phyloP scores from a whole-genome alignment of 2,888 invertebrate species.

The Oligia strigilis region DNA sequence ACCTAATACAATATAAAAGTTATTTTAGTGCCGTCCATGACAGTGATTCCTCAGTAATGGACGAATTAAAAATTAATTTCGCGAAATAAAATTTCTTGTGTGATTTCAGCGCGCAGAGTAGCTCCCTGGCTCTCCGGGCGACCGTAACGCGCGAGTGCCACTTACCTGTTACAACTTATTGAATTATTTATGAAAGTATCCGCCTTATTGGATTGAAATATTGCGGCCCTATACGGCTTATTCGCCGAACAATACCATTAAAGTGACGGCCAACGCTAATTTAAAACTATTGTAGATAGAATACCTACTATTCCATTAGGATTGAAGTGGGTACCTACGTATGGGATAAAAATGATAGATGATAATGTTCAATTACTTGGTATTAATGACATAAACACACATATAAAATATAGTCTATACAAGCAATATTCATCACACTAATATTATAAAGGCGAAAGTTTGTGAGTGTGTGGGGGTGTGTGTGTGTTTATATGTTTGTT shows the following conservation, averaged over 20 bases:
- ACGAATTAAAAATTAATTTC: slow-evolving; percentile 84
- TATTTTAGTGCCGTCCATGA: slow-evolving; percentile 57
- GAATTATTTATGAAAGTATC: slow-evolving; percentile 90
- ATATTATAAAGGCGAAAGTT: too few relatives aligned
- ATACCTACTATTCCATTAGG: slow-evolving; percentile 15
- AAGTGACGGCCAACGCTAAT: slow-evolving; percentile 62
- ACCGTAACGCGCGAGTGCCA: slow-evolving; percentile 86
- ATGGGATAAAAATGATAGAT: too few relatives aligned
- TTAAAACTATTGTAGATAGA: slow-evolving; percentile 58
- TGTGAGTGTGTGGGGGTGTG: too few relatives aligned
- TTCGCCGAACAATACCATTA: slow-evolving; percentile 76
- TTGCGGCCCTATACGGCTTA: slow-evolving; percentile 74
- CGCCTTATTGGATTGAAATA: slow-evolving; percentile 88
- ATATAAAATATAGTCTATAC: too few relatives aligned
- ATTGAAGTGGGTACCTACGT: too few relatives aligned
- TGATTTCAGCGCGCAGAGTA: slow-evolving; percentile 78
- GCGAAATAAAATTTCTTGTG: slow-evolving; percentile 81
- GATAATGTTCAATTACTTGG: too few relatives aligned
- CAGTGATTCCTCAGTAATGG: slow-evolving; percentile 68
- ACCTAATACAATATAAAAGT: slow-evolving; percentile 9
- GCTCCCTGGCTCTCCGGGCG: slow-evolving; percentile 79
- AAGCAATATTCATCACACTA: too few relatives aligned
- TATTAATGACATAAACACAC: too few relatives aligned
- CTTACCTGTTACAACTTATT: slow-evolving; percentile 89
- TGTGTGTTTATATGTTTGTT: too few relatives aligned